phyloP scores from a whole-genome alignment of 2,888 invertebrate species.

The Beris chalybata region DNA sequence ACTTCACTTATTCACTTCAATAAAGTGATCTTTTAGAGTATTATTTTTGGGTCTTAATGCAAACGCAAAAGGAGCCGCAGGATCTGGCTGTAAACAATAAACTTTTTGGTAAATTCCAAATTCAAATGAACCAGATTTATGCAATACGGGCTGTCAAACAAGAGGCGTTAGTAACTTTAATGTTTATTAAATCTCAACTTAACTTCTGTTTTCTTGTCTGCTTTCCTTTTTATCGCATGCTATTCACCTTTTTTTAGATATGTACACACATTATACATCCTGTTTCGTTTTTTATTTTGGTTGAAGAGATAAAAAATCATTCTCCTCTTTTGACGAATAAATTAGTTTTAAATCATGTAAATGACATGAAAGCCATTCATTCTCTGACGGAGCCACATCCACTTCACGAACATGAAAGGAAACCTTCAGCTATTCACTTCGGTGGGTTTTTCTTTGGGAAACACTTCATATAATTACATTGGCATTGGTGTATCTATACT shows the following conservation, averaged over 20 bases:
- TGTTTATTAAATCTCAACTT: too few species aligned
- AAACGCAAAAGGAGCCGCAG: too few species aligned
- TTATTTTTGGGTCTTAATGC: too few species aligned
- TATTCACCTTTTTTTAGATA: conserved; percentile 3
- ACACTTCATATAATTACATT: conserved; percentile 3
- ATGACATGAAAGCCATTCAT: conserved; percentile 27
- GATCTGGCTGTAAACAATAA: too few species aligned
- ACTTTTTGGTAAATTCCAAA: too few species aligned
- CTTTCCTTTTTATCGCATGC: too few species aligned
- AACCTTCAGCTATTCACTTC: conserved; percentile 15
- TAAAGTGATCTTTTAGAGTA: too few species aligned
- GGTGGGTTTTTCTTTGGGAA: neutral
- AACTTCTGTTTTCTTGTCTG: too few species aligned
- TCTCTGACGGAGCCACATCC: neutral
- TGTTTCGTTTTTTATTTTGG: conserved; percentile 28
- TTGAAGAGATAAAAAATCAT: conserved; percentile 4
- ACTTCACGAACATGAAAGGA: neutral
- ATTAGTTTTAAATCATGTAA: conserved; percentile 29
- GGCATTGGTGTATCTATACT: conserved; percentile 3
- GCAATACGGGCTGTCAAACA: too few species aligned
- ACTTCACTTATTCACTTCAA: too few species aligned
- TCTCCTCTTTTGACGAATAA: conserved; percentile 20
- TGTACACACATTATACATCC: conserved; percentile 28
- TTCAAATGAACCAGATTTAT: too few species aligned
- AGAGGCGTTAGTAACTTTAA: too few species aligned